These are phyloP conservation scores for Pipistrellus kuhlii DNA, from an alignment of 2,797 vertebrate species.

Conservation along the genomic window DNA sequence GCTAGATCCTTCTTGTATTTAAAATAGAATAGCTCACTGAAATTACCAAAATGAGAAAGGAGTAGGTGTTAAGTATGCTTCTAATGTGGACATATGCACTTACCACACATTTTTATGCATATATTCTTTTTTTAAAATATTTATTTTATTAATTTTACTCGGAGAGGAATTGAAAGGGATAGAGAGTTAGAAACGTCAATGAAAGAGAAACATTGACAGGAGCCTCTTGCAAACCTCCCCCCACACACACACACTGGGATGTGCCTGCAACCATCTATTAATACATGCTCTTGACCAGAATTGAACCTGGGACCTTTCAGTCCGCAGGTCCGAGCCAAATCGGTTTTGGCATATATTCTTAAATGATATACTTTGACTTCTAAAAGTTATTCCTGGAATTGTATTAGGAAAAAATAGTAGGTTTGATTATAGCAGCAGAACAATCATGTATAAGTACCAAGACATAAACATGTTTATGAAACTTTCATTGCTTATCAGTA, in stretches of 20 bases:
- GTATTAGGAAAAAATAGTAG: not conserved
- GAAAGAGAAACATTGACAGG: too few species aligned
- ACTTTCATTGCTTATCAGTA: not conserved
- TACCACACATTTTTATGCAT: not conserved
- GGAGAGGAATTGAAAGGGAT: too few species aligned
- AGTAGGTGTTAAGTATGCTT: not conserved
- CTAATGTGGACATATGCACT: not conserved
- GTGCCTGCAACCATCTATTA: too few species aligned
- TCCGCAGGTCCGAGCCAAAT: too few species aligned
- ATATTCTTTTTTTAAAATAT: not conserved
- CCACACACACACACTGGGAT: too few species aligned
- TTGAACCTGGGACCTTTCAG: too few species aligned
- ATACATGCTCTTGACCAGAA: too few species aligned
- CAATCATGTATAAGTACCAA: not conserved
- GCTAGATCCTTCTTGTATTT: not conserved
- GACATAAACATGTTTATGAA: not conserved
- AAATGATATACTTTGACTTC: not conserved
- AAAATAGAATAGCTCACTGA: not conserved
- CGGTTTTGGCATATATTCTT: not conserved
- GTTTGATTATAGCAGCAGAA: not conserved
- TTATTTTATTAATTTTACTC: too few species aligned
- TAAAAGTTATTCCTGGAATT: not conserved
- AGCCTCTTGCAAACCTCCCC: too few species aligned
- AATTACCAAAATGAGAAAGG: not conserved
- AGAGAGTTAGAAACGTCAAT: too few species aligned